phyloP scores from a whole-genome alignment of 1,140 invertebrate species.

The Drosophila funebris region DNA sequence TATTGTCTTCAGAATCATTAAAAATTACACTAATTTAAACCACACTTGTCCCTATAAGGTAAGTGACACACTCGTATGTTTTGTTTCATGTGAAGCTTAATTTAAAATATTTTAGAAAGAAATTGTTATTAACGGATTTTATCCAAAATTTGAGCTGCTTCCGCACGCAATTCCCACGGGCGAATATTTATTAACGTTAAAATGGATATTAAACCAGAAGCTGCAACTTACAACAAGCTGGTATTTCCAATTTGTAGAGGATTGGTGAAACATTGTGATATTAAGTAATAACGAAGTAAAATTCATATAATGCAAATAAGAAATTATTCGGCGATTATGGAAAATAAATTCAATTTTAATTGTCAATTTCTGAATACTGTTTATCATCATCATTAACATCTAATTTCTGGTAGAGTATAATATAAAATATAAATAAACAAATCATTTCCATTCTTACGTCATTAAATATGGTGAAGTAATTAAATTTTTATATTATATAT shows the following conservation, averaged over 20 bases:
- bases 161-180: not conserved
- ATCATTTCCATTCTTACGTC: no score
- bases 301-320: no score
- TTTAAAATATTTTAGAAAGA: not conserved
- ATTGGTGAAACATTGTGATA: no score
- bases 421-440: no score
- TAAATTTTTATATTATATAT: no score
- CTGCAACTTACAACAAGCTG: not conserved
- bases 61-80: not conserved
- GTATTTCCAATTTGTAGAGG: not conserved
- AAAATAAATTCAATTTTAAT: no score
- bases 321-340: no score
- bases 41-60: slow-evolving; percentile 10
- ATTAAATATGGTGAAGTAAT: no score
- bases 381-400: no score
- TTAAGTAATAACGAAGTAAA: no score
- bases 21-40: not conserved
- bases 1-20: not conserved
- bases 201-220: not conserved
- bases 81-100: not conserved
- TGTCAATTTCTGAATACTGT: no score
- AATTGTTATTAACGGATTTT: not conserved
- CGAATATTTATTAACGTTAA: not conserved
- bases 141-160: not conserved
- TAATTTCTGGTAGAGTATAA: no score